A percentile compares a stretch with the other conserved stretches of the same genome.
Evolutionary conservation across 2,797 vertebrate genomes (phyloP).

Genomic region (Sebastes reedi): DNA sequence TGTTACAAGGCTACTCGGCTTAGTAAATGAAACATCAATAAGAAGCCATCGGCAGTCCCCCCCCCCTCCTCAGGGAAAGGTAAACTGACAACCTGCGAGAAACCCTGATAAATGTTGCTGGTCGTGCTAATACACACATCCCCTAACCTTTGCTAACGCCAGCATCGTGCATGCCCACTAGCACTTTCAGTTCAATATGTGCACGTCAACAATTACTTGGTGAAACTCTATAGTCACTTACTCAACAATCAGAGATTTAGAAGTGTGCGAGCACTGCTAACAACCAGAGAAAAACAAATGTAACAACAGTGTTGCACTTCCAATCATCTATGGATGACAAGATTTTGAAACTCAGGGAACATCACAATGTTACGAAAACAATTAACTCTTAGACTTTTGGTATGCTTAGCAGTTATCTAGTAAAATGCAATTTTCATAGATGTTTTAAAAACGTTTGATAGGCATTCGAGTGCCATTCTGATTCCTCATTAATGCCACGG

Average conservation of each 20-base stretch:
- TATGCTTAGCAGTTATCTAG: not conserved
- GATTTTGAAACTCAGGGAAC: not conserved
- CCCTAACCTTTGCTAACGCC: not conserved
- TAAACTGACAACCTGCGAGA: conserved; percentile 23
- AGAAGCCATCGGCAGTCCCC: not conserved
- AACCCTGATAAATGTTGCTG: not conserved
- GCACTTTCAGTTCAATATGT: conserved; percentile 8
- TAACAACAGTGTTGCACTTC: not conserved
- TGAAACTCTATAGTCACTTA: not conserved
- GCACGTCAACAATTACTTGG: not conserved
- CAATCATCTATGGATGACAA: not conserved
- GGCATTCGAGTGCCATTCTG: not conserved
- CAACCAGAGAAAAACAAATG: not conserved
- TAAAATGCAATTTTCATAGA: not conserved
- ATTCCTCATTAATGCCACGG: not conserved
- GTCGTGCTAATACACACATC: not conserved
- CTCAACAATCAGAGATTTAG: not conserved
- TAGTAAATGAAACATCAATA: conserved; percentile 12
- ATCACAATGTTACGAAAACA: not conserved
- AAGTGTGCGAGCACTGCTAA: not conserved
- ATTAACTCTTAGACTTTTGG: not conserved
- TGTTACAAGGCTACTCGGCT: not conserved
- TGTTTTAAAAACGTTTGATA: not conserved
- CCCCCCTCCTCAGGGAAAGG: not conserved
- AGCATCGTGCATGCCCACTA: not conserved